Evolutionary conservation across 2,113 vertebrate genomes (phyloP).

Genomic region (Smithornis capensis): DNA sequence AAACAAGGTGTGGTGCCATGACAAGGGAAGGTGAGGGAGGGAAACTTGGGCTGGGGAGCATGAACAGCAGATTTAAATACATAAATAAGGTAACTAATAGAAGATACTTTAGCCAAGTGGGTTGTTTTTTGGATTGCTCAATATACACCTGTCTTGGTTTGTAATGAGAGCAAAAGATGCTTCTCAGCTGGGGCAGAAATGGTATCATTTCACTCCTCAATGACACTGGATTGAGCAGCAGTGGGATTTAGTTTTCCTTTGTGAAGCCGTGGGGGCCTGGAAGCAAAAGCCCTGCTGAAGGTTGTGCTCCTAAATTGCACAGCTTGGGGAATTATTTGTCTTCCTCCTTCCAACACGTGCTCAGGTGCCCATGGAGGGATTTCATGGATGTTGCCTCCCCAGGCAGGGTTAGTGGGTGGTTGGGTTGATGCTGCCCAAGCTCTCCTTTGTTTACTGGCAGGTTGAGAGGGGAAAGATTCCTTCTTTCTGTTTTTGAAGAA

Average conservation of each 20-base stretch:
- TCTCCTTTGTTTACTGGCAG: not conserved
- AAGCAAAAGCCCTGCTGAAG: not conserved
- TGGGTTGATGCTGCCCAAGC: not conserved
- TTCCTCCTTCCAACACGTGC: accelerated
- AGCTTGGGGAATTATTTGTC: accelerated
- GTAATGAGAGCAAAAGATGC: not conserved
- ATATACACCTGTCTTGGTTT: not conserved
- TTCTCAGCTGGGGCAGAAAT: not conserved
- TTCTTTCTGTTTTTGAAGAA: not conserved
- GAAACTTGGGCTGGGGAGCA: not conserved
- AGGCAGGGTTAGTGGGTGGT: not conserved
- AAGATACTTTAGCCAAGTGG: accelerated
- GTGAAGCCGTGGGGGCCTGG: not conserved
- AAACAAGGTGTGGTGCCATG: not conserved
- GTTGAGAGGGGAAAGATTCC: not conserved
- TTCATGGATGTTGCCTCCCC: accelerated
- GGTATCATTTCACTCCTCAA: not conserved
- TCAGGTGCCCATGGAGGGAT: accelerated
- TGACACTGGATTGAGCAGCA: accelerated
- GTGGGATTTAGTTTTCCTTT: not conserved
- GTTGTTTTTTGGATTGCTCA: not conserved
- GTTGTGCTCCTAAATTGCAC: not conserved
- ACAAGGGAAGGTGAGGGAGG: not conserved
- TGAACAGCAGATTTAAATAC: not conserved
- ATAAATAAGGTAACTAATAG: not conserved